A percentile compares a stretch with the other conserved stretches of the same genome.
Evolutionary conservation across 2,113 vertebrate species (phyloP).

Genomic region (Elachura formosa): DNA sequence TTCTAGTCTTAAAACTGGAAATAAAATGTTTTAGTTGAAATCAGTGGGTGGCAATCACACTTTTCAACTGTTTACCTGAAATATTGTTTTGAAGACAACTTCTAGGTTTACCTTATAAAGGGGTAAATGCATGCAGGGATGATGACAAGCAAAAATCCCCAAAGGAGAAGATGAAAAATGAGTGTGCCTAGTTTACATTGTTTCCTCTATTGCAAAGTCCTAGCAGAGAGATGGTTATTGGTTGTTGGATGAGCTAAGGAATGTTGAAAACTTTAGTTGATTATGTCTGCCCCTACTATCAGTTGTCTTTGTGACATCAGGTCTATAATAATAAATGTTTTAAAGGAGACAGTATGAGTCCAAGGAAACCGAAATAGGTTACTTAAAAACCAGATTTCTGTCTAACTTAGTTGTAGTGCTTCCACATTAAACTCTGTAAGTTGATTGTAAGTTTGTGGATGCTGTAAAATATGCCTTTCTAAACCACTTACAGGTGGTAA

Average conservation of each 20-base stretch:
- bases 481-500: conserved; percentile 57
- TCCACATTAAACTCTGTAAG: conserved; percentile 50
- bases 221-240: conserved; percentile 44
- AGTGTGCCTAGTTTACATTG: conserved; percentile 45
- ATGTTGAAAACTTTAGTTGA: conserved; percentile 50
- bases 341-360: conserved; percentile 4
- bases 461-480: conserved; percentile 51
- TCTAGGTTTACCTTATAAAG: conserved; percentile 41
- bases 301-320: conserved; percentile 42
- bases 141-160: conserved; percentile 51
- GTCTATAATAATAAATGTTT: conserved; percentile 16
- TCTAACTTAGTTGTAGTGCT: conserved; percentile 6
- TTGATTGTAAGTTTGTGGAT: conserved; percentile 54
- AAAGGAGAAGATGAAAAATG: conserved; percentile 51
- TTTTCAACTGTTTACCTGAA: background rate
- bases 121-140: conserved; percentile 36
- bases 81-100: conserved; percentile 9
- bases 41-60: background rate
- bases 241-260: conserved; percentile 59
- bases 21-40: conserved; percentile 32
- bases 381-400: conserved; percentile 40
- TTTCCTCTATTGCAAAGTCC: conserved; percentile 62
- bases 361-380: conserved; percentile 19
- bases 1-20: conserved; percentile 55
- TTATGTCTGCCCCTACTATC: conserved; percentile 44